phyloP scores from a whole-genome alignment of 2,797 vertebrate genomes.

The Pseudochaenichthys georgianus region DNA sequence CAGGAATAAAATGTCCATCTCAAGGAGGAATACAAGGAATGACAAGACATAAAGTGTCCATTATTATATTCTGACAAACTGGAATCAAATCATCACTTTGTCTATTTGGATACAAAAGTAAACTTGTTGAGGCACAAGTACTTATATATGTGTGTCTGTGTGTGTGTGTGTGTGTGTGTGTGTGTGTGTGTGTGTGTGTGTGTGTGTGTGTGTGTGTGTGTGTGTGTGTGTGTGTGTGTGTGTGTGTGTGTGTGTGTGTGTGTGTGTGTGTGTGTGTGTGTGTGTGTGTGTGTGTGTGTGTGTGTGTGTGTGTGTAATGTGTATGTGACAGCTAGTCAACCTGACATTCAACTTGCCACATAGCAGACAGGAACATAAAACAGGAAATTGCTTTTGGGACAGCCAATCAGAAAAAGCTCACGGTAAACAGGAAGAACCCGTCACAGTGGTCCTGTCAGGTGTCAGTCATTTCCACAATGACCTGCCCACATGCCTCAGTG shows the following conservation, averaged over 20 bases:
- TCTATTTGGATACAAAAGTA: background rate
- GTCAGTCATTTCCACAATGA: conserved; percentile 80
- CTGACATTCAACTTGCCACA: conserved; percentile 78
- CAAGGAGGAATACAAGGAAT: background rate
- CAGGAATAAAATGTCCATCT: background rate
- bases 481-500: conserved; percentile 68
- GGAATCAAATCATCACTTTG: conserved; percentile 15
- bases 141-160: background rate
- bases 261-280: no score
- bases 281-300: no score
- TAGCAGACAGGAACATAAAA: conserved; percentile 79
- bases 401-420: conserved; percentile 81
- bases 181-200: no score
- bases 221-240: no score
- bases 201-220: no score
- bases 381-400: conserved; percentile 85
- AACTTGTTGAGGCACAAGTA: background rate
- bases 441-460: conserved; percentile 79
- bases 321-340: conserved; percentile 63
- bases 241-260: no score
- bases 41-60: background rate
- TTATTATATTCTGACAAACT: conserved; percentile 11
- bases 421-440: conserved; percentile 76
- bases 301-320: conserved; percentile 10
- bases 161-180: no score